Percentiles rank a stretch among this genome's conserved stretches.
phyloP scores from a whole-genome alignment of 2,888 invertebrate species.

The Drosophila subquinaria region DNA sequence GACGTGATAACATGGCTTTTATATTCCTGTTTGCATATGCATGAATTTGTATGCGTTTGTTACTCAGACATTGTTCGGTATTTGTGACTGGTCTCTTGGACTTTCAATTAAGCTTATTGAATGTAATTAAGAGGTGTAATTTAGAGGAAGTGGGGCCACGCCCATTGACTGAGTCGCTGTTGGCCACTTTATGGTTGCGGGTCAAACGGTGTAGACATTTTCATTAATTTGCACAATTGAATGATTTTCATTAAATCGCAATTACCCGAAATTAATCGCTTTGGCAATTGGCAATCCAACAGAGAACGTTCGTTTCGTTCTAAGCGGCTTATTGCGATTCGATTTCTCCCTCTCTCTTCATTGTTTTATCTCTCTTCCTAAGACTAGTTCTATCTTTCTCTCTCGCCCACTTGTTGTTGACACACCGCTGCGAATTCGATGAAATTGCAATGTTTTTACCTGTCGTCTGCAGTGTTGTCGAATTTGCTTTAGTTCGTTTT shows the following conservation, averaged over 20 bases:
- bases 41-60: neutral
- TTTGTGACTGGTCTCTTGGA: conserved; percentile 29
- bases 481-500: neutral
- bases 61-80: conserved; percentile 10
- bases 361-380: neutral
- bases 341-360: neutral
- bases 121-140: conserved; percentile 43
- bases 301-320: conserved; percentile 6
- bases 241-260: conserved; percentile 75
- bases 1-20: conserved; percentile 22
- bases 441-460: conserved; percentile 29
- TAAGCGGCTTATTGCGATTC: conserved; percentile 45
- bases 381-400: neutral
- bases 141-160: conserved; percentile 9
- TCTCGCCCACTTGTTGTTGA: no score
- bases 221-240: conserved; percentile 76
- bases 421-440: conserved; percentile 7
- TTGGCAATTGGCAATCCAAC: conserved; percentile 55
- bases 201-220: conserved; percentile 59
- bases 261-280: conserved; percentile 72
- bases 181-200: conserved; percentile 52
- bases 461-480: conserved; percentile 5
- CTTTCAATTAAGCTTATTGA: conserved; percentile 46
- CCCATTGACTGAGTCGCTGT: conserved; percentile 14
- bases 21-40: neutral